phyloP scores from a whole-genome alignment of 2,113 vertebrate genomes.

The Peromyscus maniculatus region DNA sequence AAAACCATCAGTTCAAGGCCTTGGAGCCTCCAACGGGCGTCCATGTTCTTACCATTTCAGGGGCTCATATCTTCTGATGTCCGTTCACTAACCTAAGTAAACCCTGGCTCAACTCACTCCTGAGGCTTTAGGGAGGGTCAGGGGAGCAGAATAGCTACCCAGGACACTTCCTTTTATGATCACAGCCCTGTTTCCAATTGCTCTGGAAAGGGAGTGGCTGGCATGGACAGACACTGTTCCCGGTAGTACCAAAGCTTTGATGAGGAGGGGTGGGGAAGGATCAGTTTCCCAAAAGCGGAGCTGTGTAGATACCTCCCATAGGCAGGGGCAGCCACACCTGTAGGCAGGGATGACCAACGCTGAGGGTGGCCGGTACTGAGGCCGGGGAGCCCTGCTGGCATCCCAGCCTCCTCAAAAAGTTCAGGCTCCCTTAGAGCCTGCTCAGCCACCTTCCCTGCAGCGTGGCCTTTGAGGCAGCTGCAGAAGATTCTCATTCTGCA shows the following conservation, averaged over 20 bases:
- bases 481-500: neutral
- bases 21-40: neutral
- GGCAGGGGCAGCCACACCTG: neutral
- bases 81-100: neutral
- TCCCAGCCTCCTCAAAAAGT: neutral
- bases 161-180: conserved; percentile 25
- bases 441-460: neutral
- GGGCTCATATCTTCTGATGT: neutral
- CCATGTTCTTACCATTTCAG: neutral
- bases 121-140: neutral
- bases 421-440: neutral
- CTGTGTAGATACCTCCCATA: neutral
- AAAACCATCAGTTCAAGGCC: neutral
- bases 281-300: neutral
- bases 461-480: neutral
- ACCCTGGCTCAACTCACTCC: neutral
- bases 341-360: neutral
- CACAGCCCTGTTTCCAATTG: conserved; percentile 1
- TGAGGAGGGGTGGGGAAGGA: neutral
- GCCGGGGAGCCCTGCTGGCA: neutral
- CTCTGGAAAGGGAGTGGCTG: conserved; percentile 15
- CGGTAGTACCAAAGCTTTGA: neutral
- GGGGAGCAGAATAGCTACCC: neutral
- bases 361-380: neutral
- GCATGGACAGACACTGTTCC: neutral